Conservation (phyloP, 1,140 invertebrate species). For the Neoseiulus cucumeris region DNA sequence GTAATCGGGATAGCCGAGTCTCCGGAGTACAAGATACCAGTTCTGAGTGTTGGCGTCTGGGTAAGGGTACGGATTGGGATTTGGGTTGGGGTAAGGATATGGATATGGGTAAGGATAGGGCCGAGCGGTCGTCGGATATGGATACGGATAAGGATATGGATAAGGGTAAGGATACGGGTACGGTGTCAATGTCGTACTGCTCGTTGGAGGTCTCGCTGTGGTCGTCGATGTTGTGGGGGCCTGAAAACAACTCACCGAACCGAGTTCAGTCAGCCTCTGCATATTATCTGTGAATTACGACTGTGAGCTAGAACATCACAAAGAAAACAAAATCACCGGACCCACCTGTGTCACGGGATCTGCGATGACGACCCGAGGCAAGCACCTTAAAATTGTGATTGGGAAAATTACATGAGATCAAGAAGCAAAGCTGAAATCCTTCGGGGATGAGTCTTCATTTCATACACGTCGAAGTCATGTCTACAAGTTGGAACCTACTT, state of each 20-base stretch:
- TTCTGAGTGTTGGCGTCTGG: background rate
- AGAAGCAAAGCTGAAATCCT: too few species aligned
- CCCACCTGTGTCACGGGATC: too few species aligned
- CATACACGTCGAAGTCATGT: too few species aligned
- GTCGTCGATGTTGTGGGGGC: background rate
- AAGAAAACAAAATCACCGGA: too few species aligned
- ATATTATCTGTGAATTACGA: background rate
- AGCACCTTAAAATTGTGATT: too few species aligned
- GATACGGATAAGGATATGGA: background rate
- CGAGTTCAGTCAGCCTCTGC: too few species aligned
- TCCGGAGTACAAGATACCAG: background rate
- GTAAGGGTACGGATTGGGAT: background rate
- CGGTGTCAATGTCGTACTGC: background rate
- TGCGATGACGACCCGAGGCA: too few species aligned
- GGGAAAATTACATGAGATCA: too few species aligned
- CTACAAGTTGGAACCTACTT: background rate
- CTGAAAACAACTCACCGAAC: too few species aligned
- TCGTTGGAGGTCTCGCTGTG: background rate
- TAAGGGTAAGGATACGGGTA: background rate
- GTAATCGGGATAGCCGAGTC: background rate
- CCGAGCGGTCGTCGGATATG: background rate
- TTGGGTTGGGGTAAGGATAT: background rate
- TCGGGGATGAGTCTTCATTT: too few species aligned
- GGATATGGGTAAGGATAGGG: background rate
- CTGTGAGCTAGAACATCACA: too few species aligned